A percentile compares a stretch with the other conserved stretches of the same genome.
phyloP scores from a whole-genome alignment of 2,113 vertebrate species.

The Notechis scutatus region DNA sequence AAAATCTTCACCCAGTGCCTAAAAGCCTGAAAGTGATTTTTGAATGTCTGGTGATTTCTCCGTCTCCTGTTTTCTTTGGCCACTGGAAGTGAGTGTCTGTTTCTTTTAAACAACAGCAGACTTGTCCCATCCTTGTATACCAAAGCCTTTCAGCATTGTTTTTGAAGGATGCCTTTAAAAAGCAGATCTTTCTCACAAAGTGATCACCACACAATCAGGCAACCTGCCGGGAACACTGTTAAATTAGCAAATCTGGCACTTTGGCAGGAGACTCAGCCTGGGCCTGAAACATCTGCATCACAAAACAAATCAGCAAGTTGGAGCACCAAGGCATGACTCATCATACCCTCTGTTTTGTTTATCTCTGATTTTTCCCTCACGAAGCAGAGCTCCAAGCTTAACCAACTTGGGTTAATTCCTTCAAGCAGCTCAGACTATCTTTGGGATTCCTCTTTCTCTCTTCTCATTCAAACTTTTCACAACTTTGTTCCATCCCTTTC shows the following conservation, averaged over 20 bases:
- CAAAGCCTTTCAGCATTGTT: constrained; percentile 44
- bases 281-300: not conserved
- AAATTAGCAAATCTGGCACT: not conserved
- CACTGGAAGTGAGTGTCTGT: constrained; percentile 49
- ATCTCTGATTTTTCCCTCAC: not conserved
- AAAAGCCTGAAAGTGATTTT: constrained; percentile 62
- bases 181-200: constrained; percentile 36
- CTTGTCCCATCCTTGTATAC: constrained; percentile 44
- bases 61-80: constrained; percentile 41
- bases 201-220: not conserved
- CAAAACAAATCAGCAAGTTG: not conserved
- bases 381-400: not conserved
- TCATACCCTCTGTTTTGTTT: not conserved
- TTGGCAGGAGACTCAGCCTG: not conserved
- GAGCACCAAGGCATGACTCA: not conserved
- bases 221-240: not conserved
- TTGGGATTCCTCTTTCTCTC: not conserved
- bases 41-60: constrained; percentile 25
- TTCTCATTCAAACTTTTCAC: not conserved
- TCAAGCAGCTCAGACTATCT: not conserved
- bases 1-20: constrained; percentile 65
- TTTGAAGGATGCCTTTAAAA: constrained; percentile 39
- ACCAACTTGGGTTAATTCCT: not conserved
- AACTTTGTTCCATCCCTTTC: not conserved
- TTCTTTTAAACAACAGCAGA: constrained; percentile 48